These are phyloP conservation scores for Cerastis leucographa DNA, from an alignment of 2,888 invertebrate species.

Conservation along the genomic window DNA sequence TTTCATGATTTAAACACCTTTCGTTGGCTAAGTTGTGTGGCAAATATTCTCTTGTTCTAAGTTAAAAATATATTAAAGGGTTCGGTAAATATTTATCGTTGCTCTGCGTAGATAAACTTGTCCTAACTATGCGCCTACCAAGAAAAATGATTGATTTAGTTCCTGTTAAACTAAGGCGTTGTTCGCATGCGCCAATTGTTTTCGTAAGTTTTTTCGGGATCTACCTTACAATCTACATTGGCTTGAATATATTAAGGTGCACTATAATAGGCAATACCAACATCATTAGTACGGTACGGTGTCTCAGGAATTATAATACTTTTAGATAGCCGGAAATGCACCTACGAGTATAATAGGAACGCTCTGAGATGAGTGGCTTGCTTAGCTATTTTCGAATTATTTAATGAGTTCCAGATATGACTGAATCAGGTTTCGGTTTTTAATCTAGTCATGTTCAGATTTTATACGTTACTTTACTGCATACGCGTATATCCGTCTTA, in stretches of 20 bases:
- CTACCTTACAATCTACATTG: background rate
- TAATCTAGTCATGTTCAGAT: background rate
- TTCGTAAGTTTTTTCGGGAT: background rate
- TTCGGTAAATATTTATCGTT: conserved; percentile 28
- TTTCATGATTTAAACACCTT: background rate
- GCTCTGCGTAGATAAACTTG: conserved; percentile 15
- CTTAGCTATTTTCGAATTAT: conserved; percentile 14
- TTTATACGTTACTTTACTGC: background rate
- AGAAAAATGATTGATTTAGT: conserved; percentile 51
- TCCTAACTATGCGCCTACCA: conserved; percentile 23
- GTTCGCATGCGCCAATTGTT: conserved; percentile 18
- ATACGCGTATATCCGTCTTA: background rate
- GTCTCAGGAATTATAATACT: background rate
- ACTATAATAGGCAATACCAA: background rate
- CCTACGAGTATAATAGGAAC: conserved; percentile 2
- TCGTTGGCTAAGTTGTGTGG: background rate
- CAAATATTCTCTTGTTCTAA: background rate
- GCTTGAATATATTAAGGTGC: no score
- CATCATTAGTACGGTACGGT: background rate
- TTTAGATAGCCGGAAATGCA: conserved; percentile 19
- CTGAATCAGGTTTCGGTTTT: background rate
- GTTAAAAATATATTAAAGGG: conserved; percentile 9
- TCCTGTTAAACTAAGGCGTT: conserved; percentile 36
- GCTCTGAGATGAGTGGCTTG: background rate
- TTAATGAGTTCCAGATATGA: background rate